Base-by-base conservation (phyloP, 2,113 vertebrate genomes). In the Chaetops frenatus region DNA sequence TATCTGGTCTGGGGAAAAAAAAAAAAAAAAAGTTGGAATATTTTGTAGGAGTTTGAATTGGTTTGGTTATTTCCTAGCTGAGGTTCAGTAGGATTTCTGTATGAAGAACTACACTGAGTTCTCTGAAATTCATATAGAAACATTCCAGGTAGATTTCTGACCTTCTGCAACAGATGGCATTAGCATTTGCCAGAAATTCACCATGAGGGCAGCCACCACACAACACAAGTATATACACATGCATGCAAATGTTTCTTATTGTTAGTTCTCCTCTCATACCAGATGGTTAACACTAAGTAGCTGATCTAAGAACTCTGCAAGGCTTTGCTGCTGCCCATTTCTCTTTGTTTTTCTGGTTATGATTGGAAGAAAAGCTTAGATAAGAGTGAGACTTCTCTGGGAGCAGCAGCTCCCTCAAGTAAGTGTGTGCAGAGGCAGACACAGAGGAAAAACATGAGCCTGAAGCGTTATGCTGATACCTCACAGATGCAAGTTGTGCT, bases 1-100 rank as follows among this genome's bases (percentile, higher is more conserved):
- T 15, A 38, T 2, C 28, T 67, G 5, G 5, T 71, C 4, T 33
- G 35, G 6, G 7, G 1, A 1, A 50, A 42, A 62, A 48, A 80
- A 11, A 0, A 1, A 1, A 48, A 42, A 64, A 48, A 80, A 11
- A 0, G 1, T 15, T 48, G 9, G 17, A 56, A 31, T 44, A 35
- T 86, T 86, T 78, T 53, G 2, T 20, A 66, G 21, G 22, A 50
- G 16, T 73, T 84, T 58, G 21, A 12, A 25, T 71, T 64, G 17
- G 5, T 76, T 81, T 85, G 5, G 5, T 51, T 64, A 25, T 58
- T 91, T 87, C 19, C 17, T 47, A 23, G n/a, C 15, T 72, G 48
- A 64, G 5, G 7, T 44, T 77, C n/a, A 27, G 21, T 35, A 57
- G 23, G 35, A 40, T 87, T 86, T 65, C 38, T 45, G 11, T 7